Base-by-base conservation (phyloP, 2,113 vertebrate species). In the Athene cunicularia region DNA sequence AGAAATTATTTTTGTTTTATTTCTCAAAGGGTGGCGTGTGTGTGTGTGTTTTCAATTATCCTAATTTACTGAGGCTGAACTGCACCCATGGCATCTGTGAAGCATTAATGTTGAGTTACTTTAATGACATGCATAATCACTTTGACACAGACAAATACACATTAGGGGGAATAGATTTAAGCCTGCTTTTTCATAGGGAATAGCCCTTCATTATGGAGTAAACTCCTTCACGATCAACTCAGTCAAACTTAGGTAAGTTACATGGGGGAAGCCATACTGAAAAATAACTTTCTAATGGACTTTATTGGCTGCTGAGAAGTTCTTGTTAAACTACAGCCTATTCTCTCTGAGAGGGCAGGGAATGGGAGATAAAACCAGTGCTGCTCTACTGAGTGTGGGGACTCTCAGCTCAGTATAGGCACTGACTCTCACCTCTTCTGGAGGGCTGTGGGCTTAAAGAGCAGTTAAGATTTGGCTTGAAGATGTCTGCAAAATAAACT, bases 391-490 rank as follows among this genome's bases (percentile, higher is more conserved):
- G 28, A 33, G 14, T 2, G 1, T 30, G 6, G 14, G 5, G 5
- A 5, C 47, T 56, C 14, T 35, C 33, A 18, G 20, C 33, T 83
- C 28, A 12, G 26, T 7, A 6, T 8, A 21, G n/a, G 21, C 19
- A 33, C 53, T 15, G 50, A 28, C 52, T 56, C 27, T 56, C 0
- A 0, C 24, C 4, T 39, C 49, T 58, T 80, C 47, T 8, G 8
- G 28, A 56, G 45, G 47, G 12, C 52, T 50, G 16, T 43, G 43
- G 49, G 24, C 58, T 73, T 6, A 16, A 80, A 59, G 13, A 59
- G 8, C 64, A 79, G 16, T 21, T 60, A 47, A 19, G 45, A 21
- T 56, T 60, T 85, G 39, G 17, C 20, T 28, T 71, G 52, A 35
- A 52, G 20, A 10, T 17, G 5, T 37, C 60, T 70, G 33, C 59